Evolutionary conservation across 2,113 vertebrate species (phyloP).

Genomic region (Holacanthus passer): DNA sequence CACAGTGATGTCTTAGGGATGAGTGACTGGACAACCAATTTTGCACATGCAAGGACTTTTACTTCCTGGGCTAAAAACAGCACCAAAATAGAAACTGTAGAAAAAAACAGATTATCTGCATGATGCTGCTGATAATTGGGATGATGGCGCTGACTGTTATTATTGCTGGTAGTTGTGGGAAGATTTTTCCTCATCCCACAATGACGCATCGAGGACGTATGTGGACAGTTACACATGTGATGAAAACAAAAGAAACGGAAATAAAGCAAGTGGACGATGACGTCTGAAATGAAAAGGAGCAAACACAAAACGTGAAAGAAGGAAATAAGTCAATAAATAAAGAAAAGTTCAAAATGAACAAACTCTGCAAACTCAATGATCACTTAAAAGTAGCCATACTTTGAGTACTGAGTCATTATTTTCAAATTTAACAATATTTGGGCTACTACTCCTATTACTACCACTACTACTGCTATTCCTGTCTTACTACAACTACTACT

Average conservation of each 20-base stretch:
- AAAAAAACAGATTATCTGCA: not conserved
- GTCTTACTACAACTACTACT: too few relatives aligned
- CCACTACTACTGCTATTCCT: too few relatives aligned
- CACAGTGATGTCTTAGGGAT: not conserved
- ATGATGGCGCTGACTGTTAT: not conserved
- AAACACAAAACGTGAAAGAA: not conserved
- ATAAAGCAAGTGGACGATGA: not conserved
- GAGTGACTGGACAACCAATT: not conserved
- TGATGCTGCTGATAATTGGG: not conserved
- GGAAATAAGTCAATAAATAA: not conserved
- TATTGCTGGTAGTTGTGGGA: not conserved
- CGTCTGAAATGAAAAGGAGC: not conserved
- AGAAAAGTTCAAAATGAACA: not conserved
- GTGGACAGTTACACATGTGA: not conserved
- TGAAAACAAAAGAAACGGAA: not conserved
- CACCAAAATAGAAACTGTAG: not conserved
- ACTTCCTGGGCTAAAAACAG: conserved; percentile 8
- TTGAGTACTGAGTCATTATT: too few relatives aligned
- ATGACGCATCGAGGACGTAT: not conserved
- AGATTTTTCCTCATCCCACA: not conserved
- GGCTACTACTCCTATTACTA: too few relatives aligned
- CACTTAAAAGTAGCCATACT: not conserved
- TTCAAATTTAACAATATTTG: too few relatives aligned
- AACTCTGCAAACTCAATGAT: not conserved
- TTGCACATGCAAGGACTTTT: conserved; percentile 24